These are phyloP conservation scores for Stomorhina lunata DNA, from an alignment of 2,888 invertebrate genomes.

Conservation along the genomic window DNA sequence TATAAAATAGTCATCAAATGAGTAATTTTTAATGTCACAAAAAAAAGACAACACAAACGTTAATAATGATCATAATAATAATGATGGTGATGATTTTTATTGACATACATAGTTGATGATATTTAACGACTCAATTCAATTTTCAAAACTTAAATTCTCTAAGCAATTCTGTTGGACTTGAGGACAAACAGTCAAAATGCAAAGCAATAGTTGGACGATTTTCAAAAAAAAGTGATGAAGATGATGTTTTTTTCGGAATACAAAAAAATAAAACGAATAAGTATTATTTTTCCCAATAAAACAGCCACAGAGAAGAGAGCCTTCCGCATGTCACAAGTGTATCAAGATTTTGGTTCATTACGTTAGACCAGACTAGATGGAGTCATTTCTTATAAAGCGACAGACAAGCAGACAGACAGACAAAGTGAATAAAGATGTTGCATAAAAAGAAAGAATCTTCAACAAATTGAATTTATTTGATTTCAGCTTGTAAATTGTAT, in stretches of 20 bases:
- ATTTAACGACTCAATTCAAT: slow-evolving; percentile 45
- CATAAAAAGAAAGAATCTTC: slow-evolving; percentile 9
- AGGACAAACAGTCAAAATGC: not conserved
- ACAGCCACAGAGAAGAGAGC: slow-evolving; percentile 43
- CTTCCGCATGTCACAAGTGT: slow-evolving; percentile 66
- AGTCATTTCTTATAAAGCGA: slow-evolving; percentile 41
- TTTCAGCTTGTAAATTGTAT: slow-evolving; percentile 51
- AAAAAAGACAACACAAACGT: not conserved
- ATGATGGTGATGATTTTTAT: slow-evolving; percentile 17
- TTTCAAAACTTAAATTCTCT: slow-evolving; percentile 25
- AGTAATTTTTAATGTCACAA: too few species aligned
- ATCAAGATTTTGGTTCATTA: slow-evolving; percentile 61
- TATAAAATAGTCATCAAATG: too few species aligned
- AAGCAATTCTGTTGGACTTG: slow-evolving; percentile 3
- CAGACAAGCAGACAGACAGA: not conserved
- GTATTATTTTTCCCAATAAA: slow-evolving; percentile 57
- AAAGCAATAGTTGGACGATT: slow-evolving; percentile 10
- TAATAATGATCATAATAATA: not conserved
- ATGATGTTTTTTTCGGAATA: slow-evolving; percentile 7
- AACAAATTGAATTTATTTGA: slow-evolving; percentile 65
- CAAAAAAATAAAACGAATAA: not conserved
- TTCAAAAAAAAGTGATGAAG: slow-evolving; percentile 23
- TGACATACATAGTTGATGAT: too few species aligned
- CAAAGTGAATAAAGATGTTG: too few species aligned
- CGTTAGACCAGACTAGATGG: slow-evolving; percentile 55